phyloP scores from a whole-genome alignment of 2,113 vertebrate genomes.

The Rostratula benghalensis region DNA sequence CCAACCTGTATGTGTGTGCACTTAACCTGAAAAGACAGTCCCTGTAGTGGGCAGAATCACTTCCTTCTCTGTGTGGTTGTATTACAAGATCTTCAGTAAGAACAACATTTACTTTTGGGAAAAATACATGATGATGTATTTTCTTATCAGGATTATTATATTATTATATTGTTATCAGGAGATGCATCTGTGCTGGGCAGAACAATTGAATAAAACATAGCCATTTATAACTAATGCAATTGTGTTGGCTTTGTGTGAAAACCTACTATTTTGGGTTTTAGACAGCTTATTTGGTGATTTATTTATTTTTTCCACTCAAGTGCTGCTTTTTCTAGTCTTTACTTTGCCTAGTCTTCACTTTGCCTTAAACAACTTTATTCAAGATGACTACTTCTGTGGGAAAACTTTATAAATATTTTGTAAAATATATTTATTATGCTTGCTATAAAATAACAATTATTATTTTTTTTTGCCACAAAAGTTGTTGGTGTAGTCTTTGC shows the following conservation, averaged over 20 bases:
- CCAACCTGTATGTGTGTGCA: neutral
- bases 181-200: neutral
- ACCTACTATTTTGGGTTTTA: neutral
- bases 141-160: too few relatives aligned
- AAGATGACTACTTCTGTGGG: neutral
- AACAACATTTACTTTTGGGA: neutral
- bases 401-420: neutral
- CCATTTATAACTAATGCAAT: neutral
- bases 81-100: neutral
- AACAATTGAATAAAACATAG: neutral
- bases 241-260: neutral
- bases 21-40: neutral
- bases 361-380: neutral
- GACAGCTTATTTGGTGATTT: neutral
- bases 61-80: neutral
- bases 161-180: too few relatives aligned
- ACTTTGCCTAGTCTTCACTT: neutral
- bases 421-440: neutral
- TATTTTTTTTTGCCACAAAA: neutral
- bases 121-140: fast-evolving
- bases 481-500: neutral
- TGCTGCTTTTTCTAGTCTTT: neutral
- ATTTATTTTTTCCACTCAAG: neutral
- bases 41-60: neutral
- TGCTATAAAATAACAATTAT: neutral